These are phyloP conservation scores for Theristus sp. DNA, from an alignment of 2,888 invertebrate genomes.

Conservation along the genomic window DNA sequence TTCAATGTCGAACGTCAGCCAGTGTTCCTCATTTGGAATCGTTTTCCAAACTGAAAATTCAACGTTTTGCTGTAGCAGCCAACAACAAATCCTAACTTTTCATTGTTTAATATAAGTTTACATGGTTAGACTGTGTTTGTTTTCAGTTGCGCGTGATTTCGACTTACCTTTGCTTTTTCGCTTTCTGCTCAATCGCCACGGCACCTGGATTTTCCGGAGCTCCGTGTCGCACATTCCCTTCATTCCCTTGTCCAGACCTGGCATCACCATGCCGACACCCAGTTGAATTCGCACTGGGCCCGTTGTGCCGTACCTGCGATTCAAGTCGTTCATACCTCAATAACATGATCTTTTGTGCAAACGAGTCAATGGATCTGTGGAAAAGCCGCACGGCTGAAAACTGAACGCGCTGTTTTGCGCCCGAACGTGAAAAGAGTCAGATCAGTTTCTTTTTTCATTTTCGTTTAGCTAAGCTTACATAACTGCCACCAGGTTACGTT, in stretches of 20 bases:
- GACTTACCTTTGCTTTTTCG: constrained; percentile 19
- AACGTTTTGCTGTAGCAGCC: background rate
- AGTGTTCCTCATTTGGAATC: constrained; percentile 27
- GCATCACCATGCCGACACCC: constrained; percentile 26
- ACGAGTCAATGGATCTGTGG: too few relatives aligned
- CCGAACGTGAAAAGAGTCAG: too few relatives aligned
- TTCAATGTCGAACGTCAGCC: constrained; percentile 23
- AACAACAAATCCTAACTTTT: background rate
- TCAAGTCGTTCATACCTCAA: background rate
- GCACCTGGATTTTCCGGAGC: constrained; percentile 21
- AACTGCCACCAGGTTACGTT: too few relatives aligned
- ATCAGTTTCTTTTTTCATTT: too few relatives aligned
- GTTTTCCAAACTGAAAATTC: constrained; percentile 23
- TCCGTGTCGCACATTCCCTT: constrained; percentile 24
- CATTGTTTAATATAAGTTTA: too few relatives aligned
- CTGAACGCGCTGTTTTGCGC: too few relatives aligned
- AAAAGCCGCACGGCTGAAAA: too few relatives aligned
- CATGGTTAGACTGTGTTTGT: too few relatives aligned
- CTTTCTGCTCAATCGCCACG: constrained; percentile 22
- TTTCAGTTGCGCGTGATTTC: too few relatives aligned
- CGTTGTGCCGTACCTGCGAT: constrained; percentile 12
- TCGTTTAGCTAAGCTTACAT: too few relatives aligned
- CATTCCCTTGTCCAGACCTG: constrained; percentile 27
- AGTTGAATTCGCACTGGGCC: constrained; percentile 23
- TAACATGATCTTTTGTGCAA: background rate